Evolutionary conservation across 1,140 invertebrate genomes (phyloP), one percentile per base, ranked within the genome.

Genomic region (Cydia pomonella): DNA sequence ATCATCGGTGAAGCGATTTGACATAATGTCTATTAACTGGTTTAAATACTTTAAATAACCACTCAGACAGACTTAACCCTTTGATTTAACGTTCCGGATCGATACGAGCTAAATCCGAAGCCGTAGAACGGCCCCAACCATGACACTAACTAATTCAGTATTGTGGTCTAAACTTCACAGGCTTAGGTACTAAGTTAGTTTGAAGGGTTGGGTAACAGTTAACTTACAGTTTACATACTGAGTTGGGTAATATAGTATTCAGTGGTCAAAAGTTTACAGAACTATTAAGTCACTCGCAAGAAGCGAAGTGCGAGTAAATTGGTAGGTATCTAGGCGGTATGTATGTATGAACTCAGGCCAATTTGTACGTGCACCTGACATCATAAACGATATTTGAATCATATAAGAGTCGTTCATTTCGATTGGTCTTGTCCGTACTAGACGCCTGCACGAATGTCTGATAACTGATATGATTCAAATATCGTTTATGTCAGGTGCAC

Each of bases 31-130:
- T 18, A 7, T 50, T 50, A 50, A 50, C 47, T 44, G 41, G 41
- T 44, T 44, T 44, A 44, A 44, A 44, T 44, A 12, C 12, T 44
- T 44, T 44, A 44, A 44, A 44, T 44, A 12, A 44, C 41, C 12
- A 44, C 41, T 44, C 41, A 66, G 25, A 29, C 63, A 59, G 18
- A 69, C 64, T 38, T 33, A 33, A 38, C 64, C 29, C 64, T 69
- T 69, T 38, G 13, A 38, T 69, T 63, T 69, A n/a, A 38, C 64
- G 29, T n/a, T 27, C 29, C 16, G 13, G n/a, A 69, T 69, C 64
- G 64, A 69, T 69, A 7, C 33, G 29, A 23, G 27, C n/a, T 33
- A 18, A 69, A 33, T 66, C 64, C 64, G 64, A 69, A 33, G 64
- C 64, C 64, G n/a, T 69, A 69, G 0, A 18, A n/a, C 7, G 3